Conservation (phyloP, 2,113 vertebrate genomes). For the Ovis aries region ARS-UI_Ramb_v3.0 NC_056054.1:68513001-68513500, state of each 20-base stretch:
- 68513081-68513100: not conserved
- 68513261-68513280: not conserved
- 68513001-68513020: slow-evolving; percentile 58
- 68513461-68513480: not conserved
- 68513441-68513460: not conserved
- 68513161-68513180: not conserved
- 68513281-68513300: not conserved
- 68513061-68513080: slow-evolving; percentile 25
- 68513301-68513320: not conserved
- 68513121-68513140: not conserved
- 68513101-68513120: not conserved
- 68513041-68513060: slow-evolving; percentile 2
- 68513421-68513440: not conserved
- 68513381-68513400: not conserved
- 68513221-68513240: not conserved
- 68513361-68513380: not conserved
- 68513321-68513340: not conserved
- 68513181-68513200: not conserved
- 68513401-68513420: not conserved
- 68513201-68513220: not conserved
- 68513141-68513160: not conserved
- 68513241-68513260: not conserved
- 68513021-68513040: slow-evolving; percentile 25
- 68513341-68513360: not conserved
- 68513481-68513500: not conserved